Base-by-base conservation (phyloP, 2,888 invertebrate genomes). In the Urechis unicinctus region DNA sequence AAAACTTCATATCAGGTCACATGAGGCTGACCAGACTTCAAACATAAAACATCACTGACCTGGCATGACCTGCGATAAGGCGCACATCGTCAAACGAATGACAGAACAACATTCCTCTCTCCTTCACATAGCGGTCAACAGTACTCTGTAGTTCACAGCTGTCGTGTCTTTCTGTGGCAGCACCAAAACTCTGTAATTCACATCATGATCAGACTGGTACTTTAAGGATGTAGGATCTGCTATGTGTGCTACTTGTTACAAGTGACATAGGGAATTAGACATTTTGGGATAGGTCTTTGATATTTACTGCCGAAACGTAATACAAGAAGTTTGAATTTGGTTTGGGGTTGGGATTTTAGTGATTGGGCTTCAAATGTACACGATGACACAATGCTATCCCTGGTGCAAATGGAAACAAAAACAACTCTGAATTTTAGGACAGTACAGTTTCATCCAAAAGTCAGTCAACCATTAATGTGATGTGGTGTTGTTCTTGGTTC, bases 51-150 rank as follows among this genome's bases (percentile, higher is more conserved):
- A 36, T 13, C 41, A 36, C 9, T 36, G 41, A 36, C 64, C 60
- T 59, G 28, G 47, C 60, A 53, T 64, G 53, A 24, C 69, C 74
- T 25, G 68, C 61, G 2, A 74, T 68, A 3, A 73, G 64, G 30
- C 60, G 56, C 17, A 60, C 55, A 58, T 77, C 75, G 62, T 77
- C 72, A 62, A 70, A 72, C 1, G 75, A 64, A 53, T 77, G 71
- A 36, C 70, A 59, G 30, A 60, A 69, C n/a, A 66, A 48, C 56
- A 59, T 65, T 43, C 66, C 67, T 24, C 66, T 52, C 30, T 65
- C 61, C 22, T 59, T 55, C 42, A 67, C 66, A 55, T 69, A 62
- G 26, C 53, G 46, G n/a, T 68, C 61, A 6, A 73, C 66, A 31
- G 61, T 60, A 9, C 61, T 48, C 48, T 66, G 56, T 1, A 72